Evolutionary conservation across 2,113 vertebrate species (phyloP).

Genomic region (Mirounga angustirostris): DNA sequence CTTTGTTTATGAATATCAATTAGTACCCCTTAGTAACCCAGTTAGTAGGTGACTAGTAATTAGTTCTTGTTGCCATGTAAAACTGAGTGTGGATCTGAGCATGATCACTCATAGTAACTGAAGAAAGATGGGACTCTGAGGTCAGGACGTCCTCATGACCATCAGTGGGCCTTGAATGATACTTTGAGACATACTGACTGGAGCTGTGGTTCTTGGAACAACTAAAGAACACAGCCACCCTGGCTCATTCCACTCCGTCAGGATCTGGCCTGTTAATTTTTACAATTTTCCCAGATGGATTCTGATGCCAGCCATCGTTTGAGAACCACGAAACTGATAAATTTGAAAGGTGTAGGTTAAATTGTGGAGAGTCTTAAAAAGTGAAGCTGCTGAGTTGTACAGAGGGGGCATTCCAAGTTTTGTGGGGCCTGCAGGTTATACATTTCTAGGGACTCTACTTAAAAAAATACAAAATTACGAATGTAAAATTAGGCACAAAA

Average conservation of each 20-base stretch:
- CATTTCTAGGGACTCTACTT: not conserved
- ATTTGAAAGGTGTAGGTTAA: not conserved
- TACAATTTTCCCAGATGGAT: not conserved
- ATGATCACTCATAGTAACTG: not conserved
- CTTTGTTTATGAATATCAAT: not conserved
- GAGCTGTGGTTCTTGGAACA: not conserved
- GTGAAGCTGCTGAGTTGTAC: not conserved
- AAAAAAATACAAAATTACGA: conserved; percentile 21
- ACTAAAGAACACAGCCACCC: not conserved
- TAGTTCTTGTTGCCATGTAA: not conserved
- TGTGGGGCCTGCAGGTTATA: not conserved
- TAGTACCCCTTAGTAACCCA: not conserved
- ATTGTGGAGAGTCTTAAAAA: not conserved
- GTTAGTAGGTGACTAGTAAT: not conserved
- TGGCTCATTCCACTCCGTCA: no score
- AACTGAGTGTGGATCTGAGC: not conserved
- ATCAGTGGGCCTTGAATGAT: not conserved
- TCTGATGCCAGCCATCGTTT: not conserved
- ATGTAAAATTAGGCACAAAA: not conserved
- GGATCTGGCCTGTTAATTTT: not conserved
- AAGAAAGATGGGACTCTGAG: not conserved
- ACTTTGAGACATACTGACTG: not conserved
- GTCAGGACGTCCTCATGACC: not conserved
- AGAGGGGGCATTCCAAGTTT: not conserved
- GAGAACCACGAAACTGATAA: not conserved